Evolutionary conservation across 2,888 invertebrate genomes (phyloP), one percentile per base, ranked within the genome.

Genomic region (Polydrusus tereticollis): DNA sequence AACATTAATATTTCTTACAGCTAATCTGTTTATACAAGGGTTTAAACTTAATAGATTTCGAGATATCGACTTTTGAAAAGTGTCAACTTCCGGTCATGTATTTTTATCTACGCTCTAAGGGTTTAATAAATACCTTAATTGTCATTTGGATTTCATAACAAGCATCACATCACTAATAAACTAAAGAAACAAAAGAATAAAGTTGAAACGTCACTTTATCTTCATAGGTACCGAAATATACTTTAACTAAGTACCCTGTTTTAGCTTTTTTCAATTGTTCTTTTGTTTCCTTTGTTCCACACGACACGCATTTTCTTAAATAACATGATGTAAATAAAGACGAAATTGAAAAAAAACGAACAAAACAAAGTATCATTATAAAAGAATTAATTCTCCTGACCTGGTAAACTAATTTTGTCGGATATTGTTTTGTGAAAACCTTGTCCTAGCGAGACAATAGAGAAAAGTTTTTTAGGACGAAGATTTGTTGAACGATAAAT

Each of bases 231-330:
- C 62, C 33, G 18, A 63, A 55, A 55, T 14, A 55, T 29, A 20
- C 20, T 52, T 8, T 2, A 29, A 55, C 52, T 50, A 55, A 55
- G 29, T 12, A 14, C 29, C 10, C 29, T 29, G 52, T 55, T 55
- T 55, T 10, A 55, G 29, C 29, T 55, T 52, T 55, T 55, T 33
- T 26, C 50, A 29, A 55, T 55, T 55, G 52, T 55, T 55, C 29
- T 29, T 55, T 55, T 55, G 52, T 55, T 55, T 55, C 29, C 29
- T 55, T 55, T 55, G 52, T 55, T 55, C n/a, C 10, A 10, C 5
- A 8, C 18, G 12, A 55, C 29, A 26, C 18, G 52, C 29, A 55
- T 55, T 55, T 55, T 55, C 16, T 55, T 16, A 16, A 55, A 18
- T 55, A 16, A 55, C 52, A 55, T 55, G 52, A 33, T 29, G 52